Evolutionary conservation across 2,113 vertebrate species (phyloP).

Genomic region (Trichomycterus rosablanca): DNA sequence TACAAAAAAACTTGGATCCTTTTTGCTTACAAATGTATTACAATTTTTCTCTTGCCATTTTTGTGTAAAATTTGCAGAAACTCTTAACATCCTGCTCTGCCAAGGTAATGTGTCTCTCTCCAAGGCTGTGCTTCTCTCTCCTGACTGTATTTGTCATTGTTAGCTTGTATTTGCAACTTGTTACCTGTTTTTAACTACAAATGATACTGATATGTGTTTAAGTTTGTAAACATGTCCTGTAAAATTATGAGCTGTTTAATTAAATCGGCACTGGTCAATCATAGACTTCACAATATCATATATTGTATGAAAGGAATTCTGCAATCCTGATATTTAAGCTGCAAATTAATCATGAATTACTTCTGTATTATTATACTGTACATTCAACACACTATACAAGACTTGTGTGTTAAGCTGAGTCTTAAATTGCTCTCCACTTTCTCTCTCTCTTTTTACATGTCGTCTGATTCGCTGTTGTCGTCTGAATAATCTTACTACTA

Average conservation of each 20-base stretch:
- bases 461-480: slow-evolving; percentile 38
- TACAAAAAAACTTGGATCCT: slow-evolving; percentile 67
- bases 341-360: too few relatives aligned
- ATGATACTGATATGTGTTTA: too few relatives aligned
- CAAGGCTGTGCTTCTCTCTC: slow-evolving; percentile 84
- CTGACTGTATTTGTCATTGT: slow-evolving; percentile 50
- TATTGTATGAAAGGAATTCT: too few relatives aligned
- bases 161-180: slow-evolving; percentile 38
- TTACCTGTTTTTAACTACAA: slow-evolving; percentile 28
- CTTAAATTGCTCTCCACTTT: slow-evolving; percentile 43
- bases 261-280: too few relatives aligned
- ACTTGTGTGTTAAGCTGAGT: background rate
- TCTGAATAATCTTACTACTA: slow-evolving; percentile 61
- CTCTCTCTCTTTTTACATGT: slow-evolving; percentile 46
- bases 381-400: too few relatives aligned
- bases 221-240: slow-evolving; percentile 18
- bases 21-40: slow-evolving; percentile 94
- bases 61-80: slow-evolving; percentile 99
- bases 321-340: too few relatives aligned
- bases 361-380: too few relatives aligned
- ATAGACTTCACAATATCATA: too few relatives aligned
- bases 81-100: slow-evolving; percentile 95
- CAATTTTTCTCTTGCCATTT: slow-evolving; percentile 99
- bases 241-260: too few relatives aligned
- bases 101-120: slow-evolving; percentile 99